A percentile compares a stretch with the other conserved stretches of the same genome.
Conservation (phyloP, 2,113 vertebrate species). For the Triplophysa tibetana region DNA sequence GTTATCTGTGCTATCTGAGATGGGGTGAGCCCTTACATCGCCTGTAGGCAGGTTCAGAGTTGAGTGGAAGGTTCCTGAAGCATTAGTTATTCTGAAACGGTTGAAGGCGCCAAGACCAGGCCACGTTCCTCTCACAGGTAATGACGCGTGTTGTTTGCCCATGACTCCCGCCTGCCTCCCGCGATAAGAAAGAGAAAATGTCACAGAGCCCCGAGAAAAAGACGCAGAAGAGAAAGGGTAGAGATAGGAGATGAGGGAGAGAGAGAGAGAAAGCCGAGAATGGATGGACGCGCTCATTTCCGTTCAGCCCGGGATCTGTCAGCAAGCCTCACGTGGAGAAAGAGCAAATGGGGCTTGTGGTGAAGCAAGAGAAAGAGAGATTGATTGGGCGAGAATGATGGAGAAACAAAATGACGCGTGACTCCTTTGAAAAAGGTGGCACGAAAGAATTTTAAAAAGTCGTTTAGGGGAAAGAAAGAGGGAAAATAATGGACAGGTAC, state of each 20-base stretch:
- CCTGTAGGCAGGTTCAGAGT: neutral
- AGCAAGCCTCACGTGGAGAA: conserved; percentile 36
- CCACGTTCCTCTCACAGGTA: conserved; percentile 60
- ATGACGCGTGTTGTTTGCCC: conserved; percentile 60
- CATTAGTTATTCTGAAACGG: conserved; percentile 56
- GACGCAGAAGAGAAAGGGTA: neutral
- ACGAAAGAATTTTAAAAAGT: conserved; percentile 10
- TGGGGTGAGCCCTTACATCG: conserved; percentile 3
- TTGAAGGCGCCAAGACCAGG: conserved; percentile 48
- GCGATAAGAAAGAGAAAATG: conserved; percentile 55
- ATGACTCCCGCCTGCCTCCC: conserved; percentile 49
- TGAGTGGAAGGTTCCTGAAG: conserved; percentile 6
- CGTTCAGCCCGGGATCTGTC: conserved; percentile 43
- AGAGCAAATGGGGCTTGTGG: conserved; percentile 5
- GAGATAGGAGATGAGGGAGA: conserved; percentile 1
- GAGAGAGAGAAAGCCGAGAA: conserved; percentile 38
- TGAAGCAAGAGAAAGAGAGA: conserved; percentile 5
- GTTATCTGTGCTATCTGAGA: conserved; percentile 16
- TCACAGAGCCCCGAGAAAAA: conserved; percentile 23
- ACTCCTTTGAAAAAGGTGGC: neutral
- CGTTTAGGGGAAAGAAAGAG: conserved; percentile 4
- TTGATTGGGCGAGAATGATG: conserved; percentile 20
- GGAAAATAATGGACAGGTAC: neutral
- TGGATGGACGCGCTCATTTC: conserved; percentile 43
- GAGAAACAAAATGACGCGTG: conserved; percentile 15